Evolutionary conservation across 2,113 vertebrate species (phyloP), one percentile per base, ranked within the genome.

Genomic region (Ptilonorhynchus violaceus): DNA sequence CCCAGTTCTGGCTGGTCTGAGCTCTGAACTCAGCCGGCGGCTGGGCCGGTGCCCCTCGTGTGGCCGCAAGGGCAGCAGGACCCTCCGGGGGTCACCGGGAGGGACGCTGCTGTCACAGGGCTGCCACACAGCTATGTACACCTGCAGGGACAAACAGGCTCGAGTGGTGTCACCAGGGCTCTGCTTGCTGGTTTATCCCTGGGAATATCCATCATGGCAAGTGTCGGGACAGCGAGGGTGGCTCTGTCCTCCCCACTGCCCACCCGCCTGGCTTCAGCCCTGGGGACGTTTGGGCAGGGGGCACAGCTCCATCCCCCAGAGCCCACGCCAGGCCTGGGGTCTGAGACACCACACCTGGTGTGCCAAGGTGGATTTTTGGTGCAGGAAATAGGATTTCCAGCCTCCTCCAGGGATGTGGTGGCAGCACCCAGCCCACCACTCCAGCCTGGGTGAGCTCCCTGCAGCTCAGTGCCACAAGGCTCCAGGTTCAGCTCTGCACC

Each of bases 111-210:
- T 72, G 58, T 15, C 75, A 49, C 83, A 42, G 16, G 52, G 52
- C 74, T 94, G 83, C 12, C 74, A 60, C 59, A n/a, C 0, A 0
- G 42, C 4, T n/a, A 33, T 1, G 1, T 8, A 44, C 44, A 46
- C 13, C 25, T 47, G 1, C 6, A 11, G 49, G 58, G 49, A 64
- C 49, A 68, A 11, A 42, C 13, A 0, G 1, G 52, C 30, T 50
- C 0, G 0, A 24, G 21, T 0, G 1, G 13, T 7, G 30, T 55
- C 18, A 11, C 18, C 78, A 28, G 31, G 47, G 35, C 52, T 78
- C 33, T 67, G 39, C 73, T 25, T 12, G 6, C 8, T 18, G 11
- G 2, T 27, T 30, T n/a, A 30, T 66, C 50, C 47, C 39, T 1
- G 3, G 22, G 6, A 72, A 37, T 8, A 27, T 41, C 75, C 52